Evolutionary conservation across 1,140 invertebrate species (phyloP).

Genomic region (Glomeris maerens): DNA sequence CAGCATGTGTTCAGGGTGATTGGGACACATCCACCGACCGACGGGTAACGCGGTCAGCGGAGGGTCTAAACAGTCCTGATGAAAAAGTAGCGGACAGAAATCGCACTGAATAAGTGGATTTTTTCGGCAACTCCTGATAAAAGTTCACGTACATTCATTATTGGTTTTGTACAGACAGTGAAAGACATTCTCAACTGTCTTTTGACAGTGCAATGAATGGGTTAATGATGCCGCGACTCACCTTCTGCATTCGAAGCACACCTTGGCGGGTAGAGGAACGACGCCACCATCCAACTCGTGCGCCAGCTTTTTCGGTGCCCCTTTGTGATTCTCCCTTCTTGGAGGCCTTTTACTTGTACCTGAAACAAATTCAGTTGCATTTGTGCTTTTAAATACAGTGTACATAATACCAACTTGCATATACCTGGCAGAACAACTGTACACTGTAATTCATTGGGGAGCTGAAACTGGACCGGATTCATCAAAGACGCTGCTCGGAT

Average conservation of each 20-base stretch:
- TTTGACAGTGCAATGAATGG: background rate
- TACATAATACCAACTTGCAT: slow-evolving; percentile 21
- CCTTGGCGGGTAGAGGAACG: slow-evolving; percentile 62
- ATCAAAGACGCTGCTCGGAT: slow-evolving; percentile 61
- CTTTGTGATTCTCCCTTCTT: slow-evolving; percentile 26
- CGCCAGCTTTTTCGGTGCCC: slow-evolving; percentile 28
- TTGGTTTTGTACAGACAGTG: background rate
- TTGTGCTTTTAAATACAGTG: too few species aligned
- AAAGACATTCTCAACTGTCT: background rate
- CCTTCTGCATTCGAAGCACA: slow-evolving; percentile 63
- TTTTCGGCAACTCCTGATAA: slow-evolving; percentile 55
- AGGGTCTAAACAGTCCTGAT: slow-evolving; percentile 84
- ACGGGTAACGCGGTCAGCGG: slow-evolving; percentile 72
- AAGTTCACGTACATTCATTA: slow-evolving; percentile 7
- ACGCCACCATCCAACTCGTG: slow-evolving; percentile 56
- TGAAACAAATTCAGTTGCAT: too few species aligned
- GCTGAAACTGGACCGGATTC: slow-evolving; percentile 76
- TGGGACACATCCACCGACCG: slow-evolving; percentile 91
- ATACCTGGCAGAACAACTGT: slow-evolving; percentile 67
- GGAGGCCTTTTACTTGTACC: slow-evolving; percentile 30
- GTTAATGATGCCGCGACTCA: slow-evolving; percentile 22
- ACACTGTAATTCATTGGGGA: slow-evolving; percentile 62
- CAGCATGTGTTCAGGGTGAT: slow-evolving; percentile 78
- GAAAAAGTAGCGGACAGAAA: slow-evolving; percentile 78
- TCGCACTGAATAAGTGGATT: slow-evolving; percentile 80